Conservation (phyloP, 2,888 invertebrate species). For the Limnephilus lunatus region DNA sequence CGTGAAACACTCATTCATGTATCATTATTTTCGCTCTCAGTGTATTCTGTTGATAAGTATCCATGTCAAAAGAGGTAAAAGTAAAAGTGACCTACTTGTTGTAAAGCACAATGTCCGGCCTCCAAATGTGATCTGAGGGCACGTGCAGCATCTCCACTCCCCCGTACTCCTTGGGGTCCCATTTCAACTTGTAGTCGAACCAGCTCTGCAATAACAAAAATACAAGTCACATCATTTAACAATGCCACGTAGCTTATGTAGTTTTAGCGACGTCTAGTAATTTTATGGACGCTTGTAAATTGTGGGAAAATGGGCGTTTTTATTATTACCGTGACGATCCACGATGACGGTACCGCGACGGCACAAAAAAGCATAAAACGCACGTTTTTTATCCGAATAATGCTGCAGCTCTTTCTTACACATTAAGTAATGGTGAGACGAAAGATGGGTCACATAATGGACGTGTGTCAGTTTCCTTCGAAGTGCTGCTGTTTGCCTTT, state of each 20-base stretch:
- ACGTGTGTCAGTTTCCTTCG: too few relatives aligned
- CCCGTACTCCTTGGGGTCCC: constrained; percentile 92
- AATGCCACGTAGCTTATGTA: not conserved
- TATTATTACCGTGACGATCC: too few relatives aligned
- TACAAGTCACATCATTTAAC: not conserved
- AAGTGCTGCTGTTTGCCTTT: too few relatives aligned
- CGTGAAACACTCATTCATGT: too few relatives aligned
- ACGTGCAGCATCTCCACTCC: constrained; percentile 91
- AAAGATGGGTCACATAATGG: too few relatives aligned
- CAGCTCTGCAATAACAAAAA: constrained; percentile 80
- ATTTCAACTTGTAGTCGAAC: constrained; percentile 91
- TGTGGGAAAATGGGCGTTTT: not conserved
- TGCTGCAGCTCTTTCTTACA: too few relatives aligned
- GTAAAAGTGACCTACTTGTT: constrained; percentile 79
- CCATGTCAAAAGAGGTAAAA: not conserved
- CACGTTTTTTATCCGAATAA: too few relatives aligned
- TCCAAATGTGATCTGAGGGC: constrained; percentile 90
- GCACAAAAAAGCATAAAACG: too few relatives aligned
- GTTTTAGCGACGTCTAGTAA: not conserved
- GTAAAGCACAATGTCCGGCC: constrained; percentile 89
- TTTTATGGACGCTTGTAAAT: not conserved
- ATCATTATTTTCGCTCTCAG: not conserved
- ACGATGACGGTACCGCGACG: too few relatives aligned
- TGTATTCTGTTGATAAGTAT: constrained; percentile 67
- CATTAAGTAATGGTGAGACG: too few relatives aligned